phyloP scores from a whole-genome alignment of 2,113 vertebrate genomes.

The Peromyscus maniculatus region DNA sequence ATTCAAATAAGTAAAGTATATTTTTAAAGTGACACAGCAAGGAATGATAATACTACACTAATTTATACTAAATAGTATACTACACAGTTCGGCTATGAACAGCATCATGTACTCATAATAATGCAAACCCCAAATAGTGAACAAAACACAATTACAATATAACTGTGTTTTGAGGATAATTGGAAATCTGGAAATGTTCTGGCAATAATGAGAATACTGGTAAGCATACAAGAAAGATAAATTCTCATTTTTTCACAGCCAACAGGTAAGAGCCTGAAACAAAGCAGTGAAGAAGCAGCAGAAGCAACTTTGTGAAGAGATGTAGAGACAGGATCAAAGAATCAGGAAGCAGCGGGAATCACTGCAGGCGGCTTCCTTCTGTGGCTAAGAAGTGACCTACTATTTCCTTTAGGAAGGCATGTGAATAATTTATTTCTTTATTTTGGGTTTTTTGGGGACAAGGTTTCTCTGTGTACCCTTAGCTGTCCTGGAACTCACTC shows the following conservation, averaged over 20 bases:
- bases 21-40: not conserved
- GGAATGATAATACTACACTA: not conserved
- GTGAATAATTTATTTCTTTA: not conserved
- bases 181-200: slow-evolving; percentile 45
- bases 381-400: not conserved
- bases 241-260: slow-evolving; percentile 45
- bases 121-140: slow-evolving; percentile 14
- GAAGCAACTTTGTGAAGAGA: not conserved
- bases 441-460: not conserved
- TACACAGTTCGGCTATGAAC: not conserved
- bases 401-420: not conserved
- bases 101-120: slow-evolving; percentile 1
- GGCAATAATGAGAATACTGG: slow-evolving; percentile 32
- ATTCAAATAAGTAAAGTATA: slow-evolving; percentile 27
- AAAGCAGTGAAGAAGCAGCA: not conserved
- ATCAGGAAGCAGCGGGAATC: not conserved
- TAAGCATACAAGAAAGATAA: not conserved
- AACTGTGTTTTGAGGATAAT: slow-evolving; percentile 43
- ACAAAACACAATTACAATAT: slow-evolving; percentile 51
- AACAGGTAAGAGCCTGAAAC: slow-evolving; percentile 10
- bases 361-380: not conserved
- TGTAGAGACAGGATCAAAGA: not conserved
- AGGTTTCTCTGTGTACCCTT: not conserved
- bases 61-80: not conserved
- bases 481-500: not conserved